A percentile compares a stretch with the other conserved stretches of the same genome.
Evolutionary conservation across 2,888 invertebrate genomes (phyloP).

Genomic region (Spisula subtruncata): DNA sequence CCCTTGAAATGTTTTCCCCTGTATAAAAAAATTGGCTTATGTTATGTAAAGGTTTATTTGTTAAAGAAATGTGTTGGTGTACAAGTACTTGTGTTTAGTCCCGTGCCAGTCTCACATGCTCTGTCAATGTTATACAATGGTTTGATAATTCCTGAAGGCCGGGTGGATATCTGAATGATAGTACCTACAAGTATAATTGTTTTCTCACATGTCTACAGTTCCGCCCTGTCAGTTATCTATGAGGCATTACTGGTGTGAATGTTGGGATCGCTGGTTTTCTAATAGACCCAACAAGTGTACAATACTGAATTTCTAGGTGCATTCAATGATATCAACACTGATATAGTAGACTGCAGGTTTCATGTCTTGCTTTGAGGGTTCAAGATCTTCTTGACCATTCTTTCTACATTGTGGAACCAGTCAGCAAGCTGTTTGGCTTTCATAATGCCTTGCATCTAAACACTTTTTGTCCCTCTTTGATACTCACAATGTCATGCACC

Average conservation of each 20-base stretch:
- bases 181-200: constrained; percentile 29
- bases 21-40: too few relatives aligned
- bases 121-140: neutral
- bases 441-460: too few relatives aligned
- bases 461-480: too few relatives aligned
- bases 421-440: too few relatives aligned
- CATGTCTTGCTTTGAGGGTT: neutral
- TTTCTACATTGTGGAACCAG: too few relatives aligned
- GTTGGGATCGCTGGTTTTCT: constrained; percentile 40
- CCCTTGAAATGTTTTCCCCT: too few relatives aligned
- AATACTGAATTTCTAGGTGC: neutral
- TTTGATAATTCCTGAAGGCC: neutral
- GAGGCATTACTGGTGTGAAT: constrained; percentile 22
- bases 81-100: neutral
- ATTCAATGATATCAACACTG: neutral
- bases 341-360: neutral
- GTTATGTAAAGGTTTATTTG: too few relatives aligned
- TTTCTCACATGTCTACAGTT: constrained; percentile 32
- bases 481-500: too few relatives aligned
- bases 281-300: constrained; percentile 3
- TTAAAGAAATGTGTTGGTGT: too few relatives aligned
- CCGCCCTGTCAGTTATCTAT: constrained; percentile 31
- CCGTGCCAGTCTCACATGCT: neutral
- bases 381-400: too few relatives aligned
- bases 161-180: neutral